Base-by-base conservation (phyloP, 2,113 vertebrate species). In the Silurus asotus region DNA sequence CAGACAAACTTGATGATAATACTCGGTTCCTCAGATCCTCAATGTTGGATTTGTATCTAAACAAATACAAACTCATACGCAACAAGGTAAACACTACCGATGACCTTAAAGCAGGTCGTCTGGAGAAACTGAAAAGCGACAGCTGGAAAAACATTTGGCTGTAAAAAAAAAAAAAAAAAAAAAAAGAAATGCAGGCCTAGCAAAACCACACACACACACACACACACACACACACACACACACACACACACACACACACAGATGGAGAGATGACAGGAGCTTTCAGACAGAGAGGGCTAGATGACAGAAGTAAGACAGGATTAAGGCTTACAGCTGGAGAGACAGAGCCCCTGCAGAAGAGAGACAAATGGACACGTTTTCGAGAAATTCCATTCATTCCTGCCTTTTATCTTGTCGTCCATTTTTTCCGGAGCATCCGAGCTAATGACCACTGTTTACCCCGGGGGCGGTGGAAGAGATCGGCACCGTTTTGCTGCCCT, bases 351-450 rank as follows among this genome's bases (percentile, higher is more conserved):
- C 6, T 37, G 69, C 48, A 61, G 74, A 67, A 13, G 70, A 61
- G 70, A 64, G 79, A 84, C 49, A 83, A 72, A 80, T 59, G 59
- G 67, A 83, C 61, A 82, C 37, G 48, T 78, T 92, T 37, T 91
- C 87, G 72, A 65, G 76, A 81, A 88, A 94, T 93, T 93, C 92
- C 87, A 88, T n/a, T 88, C 90, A 94, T 94, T 94, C 93, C 88
- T 92, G 58, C n/a, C 88, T 79, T 87, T 86, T 88, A 89, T 88
- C 86, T 79, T 70, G 20, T 67, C 81, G 81, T 78, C 86, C 69
- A 88, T 88, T 67, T 79, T 82, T 90, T 81, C 89, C 90, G 89
- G 87, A 88, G 84, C 61, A 0, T 58, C 74, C 64, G 83, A 37
- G 37, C 78, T 88, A 82, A 88, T 87, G 88, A 83, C 79, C 85